phyloP scores from a whole-genome alignment of 2,888 invertebrate genomes.

The Diadegma fenestrale region DNA sequence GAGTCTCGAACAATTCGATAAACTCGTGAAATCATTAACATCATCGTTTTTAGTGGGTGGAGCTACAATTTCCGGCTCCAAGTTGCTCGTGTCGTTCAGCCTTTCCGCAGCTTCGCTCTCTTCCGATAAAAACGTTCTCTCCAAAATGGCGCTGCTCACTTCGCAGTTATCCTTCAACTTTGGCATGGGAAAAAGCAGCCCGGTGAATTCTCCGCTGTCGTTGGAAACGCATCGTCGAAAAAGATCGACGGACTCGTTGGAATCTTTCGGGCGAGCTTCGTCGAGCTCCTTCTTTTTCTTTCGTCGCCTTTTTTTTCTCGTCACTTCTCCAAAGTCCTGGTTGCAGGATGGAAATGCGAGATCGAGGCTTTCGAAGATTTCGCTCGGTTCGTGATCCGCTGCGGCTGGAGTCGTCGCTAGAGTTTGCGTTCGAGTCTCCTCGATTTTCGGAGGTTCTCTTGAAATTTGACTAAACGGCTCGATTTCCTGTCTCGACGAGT shows the following conservation, averaged over 20 bases:
- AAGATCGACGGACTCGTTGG: slow-evolving; percentile 4
- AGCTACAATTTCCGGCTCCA: background rate
- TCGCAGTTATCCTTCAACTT: background rate
- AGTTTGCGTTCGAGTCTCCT: background rate
- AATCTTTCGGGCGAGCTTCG: background rate
- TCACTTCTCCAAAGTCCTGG: background rate
- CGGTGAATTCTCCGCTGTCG: slow-evolving; percentile 28
- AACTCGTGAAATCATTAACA: slow-evolving; percentile 46
- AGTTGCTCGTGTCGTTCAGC: background rate
- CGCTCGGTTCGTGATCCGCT: slow-evolving; percentile 15
- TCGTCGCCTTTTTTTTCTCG: slow-evolving; percentile 4
- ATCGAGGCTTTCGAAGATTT: slow-evolving; percentile 55
- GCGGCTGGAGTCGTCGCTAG: background rate
- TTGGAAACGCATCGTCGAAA: slow-evolving; percentile 43
- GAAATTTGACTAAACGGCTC: background rate
- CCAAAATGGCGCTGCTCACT: background rate
- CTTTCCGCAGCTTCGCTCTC: background rate
- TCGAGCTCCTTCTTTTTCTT: background rate
- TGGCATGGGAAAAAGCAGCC: background rate
- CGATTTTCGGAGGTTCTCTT: background rate
- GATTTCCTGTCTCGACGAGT: background rate
- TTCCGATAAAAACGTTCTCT: background rate
- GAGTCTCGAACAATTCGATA: slow-evolving; percentile 46
- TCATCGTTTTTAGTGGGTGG: slow-evolving; percentile 46
- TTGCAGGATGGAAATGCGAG: slow-evolving; percentile 5